Evolutionary conservation across 1,140 invertebrate species (phyloP).

Genomic region (Drosophila aff.): DNA sequence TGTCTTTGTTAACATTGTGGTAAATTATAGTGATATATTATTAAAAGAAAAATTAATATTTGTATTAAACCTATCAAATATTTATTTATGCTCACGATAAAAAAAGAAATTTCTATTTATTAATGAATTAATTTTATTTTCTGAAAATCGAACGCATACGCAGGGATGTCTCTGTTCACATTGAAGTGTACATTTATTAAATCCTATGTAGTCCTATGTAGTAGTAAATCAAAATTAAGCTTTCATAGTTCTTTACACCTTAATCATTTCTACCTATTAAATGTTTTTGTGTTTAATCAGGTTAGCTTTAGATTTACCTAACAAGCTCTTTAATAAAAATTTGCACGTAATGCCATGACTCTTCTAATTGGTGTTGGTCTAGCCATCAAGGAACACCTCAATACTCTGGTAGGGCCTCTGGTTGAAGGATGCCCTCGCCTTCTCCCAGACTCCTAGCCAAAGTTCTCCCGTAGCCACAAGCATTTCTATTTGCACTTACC

Average conservation of each 20-base stretch:
- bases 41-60: background rate
- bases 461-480: background rate
- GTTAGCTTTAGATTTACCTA: background rate
- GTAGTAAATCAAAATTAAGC: background rate
- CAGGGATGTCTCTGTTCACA: background rate
- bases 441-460: background rate
- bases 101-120: background rate
- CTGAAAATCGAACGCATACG: background rate
- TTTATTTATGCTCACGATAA: background rate
- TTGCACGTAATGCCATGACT: conserved; percentile 3
- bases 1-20: background rate
- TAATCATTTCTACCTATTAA: background rate
- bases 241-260: background rate
- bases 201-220: background rate
- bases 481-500: conserved; percentile 67
- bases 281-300: background rate
- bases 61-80: background rate
- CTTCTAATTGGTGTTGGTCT: background rate
- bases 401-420: background rate
- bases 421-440: background rate
- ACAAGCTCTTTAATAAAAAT: background rate
- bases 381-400: conserved; percentile 1
- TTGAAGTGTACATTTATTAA: background rate
- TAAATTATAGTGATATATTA: background rate
- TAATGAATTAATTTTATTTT: too few relatives aligned